Percentiles rank a stretch among this genome's conserved stretches.
Conservation (phyloP, 2,113 vertebrate genomes). For the Rhombomys opimus region DNA sequence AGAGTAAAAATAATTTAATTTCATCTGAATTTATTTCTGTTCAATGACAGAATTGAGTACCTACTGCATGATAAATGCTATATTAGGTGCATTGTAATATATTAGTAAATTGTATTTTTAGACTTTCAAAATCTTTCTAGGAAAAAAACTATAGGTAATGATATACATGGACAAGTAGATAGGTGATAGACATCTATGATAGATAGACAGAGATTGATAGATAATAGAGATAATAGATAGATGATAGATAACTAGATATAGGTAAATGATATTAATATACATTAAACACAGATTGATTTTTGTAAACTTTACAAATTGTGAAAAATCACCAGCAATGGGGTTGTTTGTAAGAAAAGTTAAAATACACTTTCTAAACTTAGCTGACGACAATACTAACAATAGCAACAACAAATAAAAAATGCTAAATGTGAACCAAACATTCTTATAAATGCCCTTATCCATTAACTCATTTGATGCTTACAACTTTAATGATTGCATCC, state of each 20-base stretch:
- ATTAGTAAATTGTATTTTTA: background rate
- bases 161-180: background rate
- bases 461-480: slow-evolving; percentile 2
- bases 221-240: background rate
- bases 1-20: slow-evolving; percentile 1
- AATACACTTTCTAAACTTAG: slow-evolving; percentile 32
- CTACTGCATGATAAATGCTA: background rate
- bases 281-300: slow-evolving; percentile 9
- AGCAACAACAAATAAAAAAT: background rate
- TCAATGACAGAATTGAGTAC: background rate
- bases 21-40: background rate
- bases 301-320: background rate
- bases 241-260: background rate
- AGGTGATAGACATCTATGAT: background rate
- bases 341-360: slow-evolving; percentile 12
- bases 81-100: background rate
- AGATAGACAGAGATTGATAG: background rate
- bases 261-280: background rate
- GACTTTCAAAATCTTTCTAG: background rate
- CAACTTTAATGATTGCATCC: background rate
- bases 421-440: background rate
- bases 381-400: background rate
- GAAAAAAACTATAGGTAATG: background rate
- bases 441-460: background rate
- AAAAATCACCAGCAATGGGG: background rate